Evolutionary conservation across 1,140 invertebrate genomes (phyloP).

Genomic region (Heliconius hewitsoni): DNA sequence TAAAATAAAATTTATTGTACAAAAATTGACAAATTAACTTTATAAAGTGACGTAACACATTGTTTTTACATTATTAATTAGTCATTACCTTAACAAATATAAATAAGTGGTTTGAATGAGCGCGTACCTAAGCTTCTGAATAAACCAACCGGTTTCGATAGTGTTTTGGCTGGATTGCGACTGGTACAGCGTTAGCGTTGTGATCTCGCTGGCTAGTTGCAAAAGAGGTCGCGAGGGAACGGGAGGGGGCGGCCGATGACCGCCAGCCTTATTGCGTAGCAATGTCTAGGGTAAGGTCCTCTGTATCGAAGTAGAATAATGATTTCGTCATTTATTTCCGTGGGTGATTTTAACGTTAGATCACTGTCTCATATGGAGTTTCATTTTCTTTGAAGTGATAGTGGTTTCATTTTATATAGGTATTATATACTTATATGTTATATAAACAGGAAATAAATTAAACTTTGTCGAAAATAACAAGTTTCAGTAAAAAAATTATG

Average conservation of each 20-base stretch:
- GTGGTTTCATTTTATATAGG: slow-evolving; percentile 8
- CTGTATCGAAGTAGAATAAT: slow-evolving; percentile 54
- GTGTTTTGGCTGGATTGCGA: slow-evolving; percentile 6
- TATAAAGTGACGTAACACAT: no score
- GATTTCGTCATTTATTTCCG: slow-evolving; percentile 52
- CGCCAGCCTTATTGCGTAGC: slow-evolving; percentile 69
- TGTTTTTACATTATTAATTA: background rate
- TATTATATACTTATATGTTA: background rate
- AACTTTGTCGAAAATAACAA: no score
- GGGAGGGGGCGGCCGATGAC: slow-evolving; percentile 67
- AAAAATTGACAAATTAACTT: no score
- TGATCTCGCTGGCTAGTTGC: slow-evolving; percentile 58
- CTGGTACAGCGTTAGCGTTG: slow-evolving; percentile 29
- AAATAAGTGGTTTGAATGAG: slow-evolving; percentile 18
- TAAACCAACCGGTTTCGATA: slow-evolving; percentile 14
- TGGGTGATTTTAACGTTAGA: slow-evolving; percentile 44
- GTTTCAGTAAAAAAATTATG: background rate
- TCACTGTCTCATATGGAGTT: slow-evolving; percentile 30
- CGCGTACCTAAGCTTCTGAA: slow-evolving; percentile 20
- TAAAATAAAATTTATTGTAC: no score
- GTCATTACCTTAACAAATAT: background rate
- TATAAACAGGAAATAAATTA: no score
- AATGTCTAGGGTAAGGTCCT: slow-evolving; percentile 77
- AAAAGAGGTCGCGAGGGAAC: slow-evolving; percentile 65
- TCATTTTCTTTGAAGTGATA: slow-evolving; percentile 38